Base-by-base conservation (phyloP, 2,888 invertebrate species). In the Acrobasis suavella region DNA sequence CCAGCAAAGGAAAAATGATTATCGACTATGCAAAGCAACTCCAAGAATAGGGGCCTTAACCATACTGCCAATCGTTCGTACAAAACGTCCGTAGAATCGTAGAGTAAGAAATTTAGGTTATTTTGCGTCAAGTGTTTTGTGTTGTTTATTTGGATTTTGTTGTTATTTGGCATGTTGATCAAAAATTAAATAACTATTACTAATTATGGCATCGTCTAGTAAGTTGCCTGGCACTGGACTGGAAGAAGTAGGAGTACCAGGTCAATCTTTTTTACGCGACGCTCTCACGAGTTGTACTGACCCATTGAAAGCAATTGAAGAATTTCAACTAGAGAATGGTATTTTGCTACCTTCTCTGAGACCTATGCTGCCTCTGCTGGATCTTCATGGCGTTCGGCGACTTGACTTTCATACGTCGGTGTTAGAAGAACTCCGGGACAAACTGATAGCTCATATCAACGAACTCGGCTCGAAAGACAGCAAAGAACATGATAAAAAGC, bases 231-330 rank as follows among this genome's bases (percentile, higher is more conserved):
- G 93, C 12, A 93, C 95, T 39, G 96, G 96, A 0, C 85, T 97
- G 63, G 97, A 97, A 85, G 96, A 97, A 68, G 95, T 97, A 2
- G 97, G 97, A 14, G 96, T 98, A 66, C 96, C 97, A 0, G 98
- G 97, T 0, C 96, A 97, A 78, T 94, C 95, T n/a, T 96, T 94
- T 82, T 93, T 98, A n/a, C 92, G 96, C 59, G 98, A 98, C 86
- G 97, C 98, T 12, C 93, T 99, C 15, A 98, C 98, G 14, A 98
- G 97, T 77, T 98, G 98, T 82, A 97, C 98, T 0, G 98, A 99
- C 91, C 99, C 99, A 12, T 85, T 99, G 50, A 98, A 98, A 91
- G 98, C 99, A n/a, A 99, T 99, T 69, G 98, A 98, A 93, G 98
- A 98, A 86, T 99, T 99, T 93, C 98, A 99, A 95, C 92, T 97